phyloP scores from a whole-genome alignment of 1,140 invertebrate genomes.

The Drosophila azteca region DNA sequence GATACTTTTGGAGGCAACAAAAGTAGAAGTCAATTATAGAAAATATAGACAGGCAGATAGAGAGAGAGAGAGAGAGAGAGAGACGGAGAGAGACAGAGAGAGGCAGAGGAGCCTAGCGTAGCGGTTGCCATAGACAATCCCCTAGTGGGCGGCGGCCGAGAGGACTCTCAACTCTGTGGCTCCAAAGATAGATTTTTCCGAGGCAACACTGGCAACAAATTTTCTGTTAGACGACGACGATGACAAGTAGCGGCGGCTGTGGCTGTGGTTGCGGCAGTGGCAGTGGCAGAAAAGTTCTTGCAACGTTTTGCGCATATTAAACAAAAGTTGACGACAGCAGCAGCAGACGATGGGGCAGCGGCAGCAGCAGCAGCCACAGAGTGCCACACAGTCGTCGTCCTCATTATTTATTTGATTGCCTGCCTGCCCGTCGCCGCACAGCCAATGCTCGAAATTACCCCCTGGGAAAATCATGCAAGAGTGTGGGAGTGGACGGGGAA shows the following conservation, averaged over 20 bases:
- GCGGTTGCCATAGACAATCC: slow-evolving; percentile 71
- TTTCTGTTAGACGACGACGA: slow-evolving; percentile 23
- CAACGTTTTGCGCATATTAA: slow-evolving; percentile 81
- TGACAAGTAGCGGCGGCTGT: slow-evolving; percentile 41
- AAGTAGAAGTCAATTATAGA: slow-evolving; percentile 73
- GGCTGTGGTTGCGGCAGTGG: slow-evolving; percentile 11
- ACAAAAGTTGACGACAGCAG: slow-evolving; percentile 66
- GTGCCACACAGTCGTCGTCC: slow-evolving; percentile 51
- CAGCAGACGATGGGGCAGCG: slow-evolving; percentile 4
- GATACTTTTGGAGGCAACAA: slow-evolving; percentile 68
- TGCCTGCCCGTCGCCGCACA: slow-evolving; percentile 57
- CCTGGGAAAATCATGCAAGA: slow-evolving; percentile 43
- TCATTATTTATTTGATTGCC: slow-evolving; percentile 81
- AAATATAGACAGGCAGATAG: slow-evolving; percentile 63
- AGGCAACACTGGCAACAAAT: slow-evolving; percentile 16
- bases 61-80: slow-evolving; percentile 72
- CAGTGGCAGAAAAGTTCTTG: slow-evolving; percentile 68
- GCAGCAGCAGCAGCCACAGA: too few relatives aligned
- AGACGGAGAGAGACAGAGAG: slow-evolving; percentile 20
- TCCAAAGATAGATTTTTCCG: slow-evolving; percentile 19
- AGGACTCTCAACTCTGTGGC: slow-evolving; percentile 32
- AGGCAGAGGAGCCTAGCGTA: slow-evolving; percentile 12
- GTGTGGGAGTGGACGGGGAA: background rate
- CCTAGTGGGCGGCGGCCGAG: slow-evolving; percentile 17
- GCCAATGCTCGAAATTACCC: slow-evolving; percentile 74